Conservation (phyloP, 2,797 vertebrate species). For the Botia kubotai region DNA sequence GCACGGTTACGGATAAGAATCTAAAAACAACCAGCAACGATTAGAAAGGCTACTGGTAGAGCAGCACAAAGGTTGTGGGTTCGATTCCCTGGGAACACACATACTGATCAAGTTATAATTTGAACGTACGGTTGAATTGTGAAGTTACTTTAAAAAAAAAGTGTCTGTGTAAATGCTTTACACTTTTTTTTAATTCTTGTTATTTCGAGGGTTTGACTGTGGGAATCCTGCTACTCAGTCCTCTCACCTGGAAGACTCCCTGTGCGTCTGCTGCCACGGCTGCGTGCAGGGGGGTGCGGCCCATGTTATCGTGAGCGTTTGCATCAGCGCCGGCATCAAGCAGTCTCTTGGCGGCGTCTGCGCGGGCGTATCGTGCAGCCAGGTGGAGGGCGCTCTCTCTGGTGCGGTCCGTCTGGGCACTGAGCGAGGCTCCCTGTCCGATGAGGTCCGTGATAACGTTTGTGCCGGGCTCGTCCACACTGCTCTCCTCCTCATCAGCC, state of each 20-base stretch:
- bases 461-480: conserved; percentile 85
- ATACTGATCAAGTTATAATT: too few relatives aligned
- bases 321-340: conserved; percentile 92
- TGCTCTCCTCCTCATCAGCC: conserved; percentile 86
- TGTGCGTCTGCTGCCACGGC: conserved; percentile 92
- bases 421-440: conserved; percentile 88
- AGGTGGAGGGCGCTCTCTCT: conserved; percentile 94
- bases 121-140: too few relatives aligned
- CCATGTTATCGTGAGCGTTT: conserved; percentile 95
- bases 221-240: too few relatives aligned
- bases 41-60: not conserved
- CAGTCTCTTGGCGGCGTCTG: conserved; percentile 92
- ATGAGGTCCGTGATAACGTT: conserved; percentile 93
- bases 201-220: too few relatives aligned
- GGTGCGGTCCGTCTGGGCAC: conserved; percentile 92
- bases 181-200: too few relatives aligned
- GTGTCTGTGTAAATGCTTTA: too few relatives aligned
- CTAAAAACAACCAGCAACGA: conserved; percentile 65
- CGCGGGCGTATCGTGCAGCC: conserved; percentile 91
- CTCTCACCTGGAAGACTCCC: conserved; percentile 91
- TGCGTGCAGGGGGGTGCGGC: conserved; percentile 90
- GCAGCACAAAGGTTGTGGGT: too few relatives aligned
- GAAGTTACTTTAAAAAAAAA: too few relatives aligned
- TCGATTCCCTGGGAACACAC: too few relatives aligned
- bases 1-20: conserved; percentile 95